These are phyloP conservation scores for Agonopterix subpropinquella DNA, from an alignment of 2,888 invertebrate genomes.

Conservation along the genomic window DNA sequence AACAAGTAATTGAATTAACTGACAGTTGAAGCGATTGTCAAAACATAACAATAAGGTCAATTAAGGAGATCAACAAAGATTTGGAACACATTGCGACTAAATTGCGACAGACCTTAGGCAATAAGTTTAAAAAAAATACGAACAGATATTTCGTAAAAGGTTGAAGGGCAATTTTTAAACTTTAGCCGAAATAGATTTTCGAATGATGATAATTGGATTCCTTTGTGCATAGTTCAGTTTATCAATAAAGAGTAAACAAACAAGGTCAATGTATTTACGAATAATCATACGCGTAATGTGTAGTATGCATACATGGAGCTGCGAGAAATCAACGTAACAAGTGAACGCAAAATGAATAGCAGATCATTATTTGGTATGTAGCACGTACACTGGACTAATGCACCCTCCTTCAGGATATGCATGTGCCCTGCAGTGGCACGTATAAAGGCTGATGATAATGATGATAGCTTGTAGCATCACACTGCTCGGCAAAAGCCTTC, in stretches of 20 bases:
- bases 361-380: too few species aligned
- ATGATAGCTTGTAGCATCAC: too few species aligned
- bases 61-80: slow-evolving; percentile 12
- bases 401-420: too few species aligned
- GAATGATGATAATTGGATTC: slow-evolving; percentile 27
- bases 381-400: too few species aligned
- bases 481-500: too few species aligned
- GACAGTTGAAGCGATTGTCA: slow-evolving; percentile 4
- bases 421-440: too few species aligned
- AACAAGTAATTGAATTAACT: slow-evolving; percentile 19
- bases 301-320: too few species aligned
- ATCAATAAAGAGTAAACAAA: neutral
- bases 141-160: slow-evolving; percentile 18
- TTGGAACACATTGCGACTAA: slow-evolving; percentile 16
- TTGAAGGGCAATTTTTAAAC: slow-evolving; percentile 21
- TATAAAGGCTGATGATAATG: too few species aligned
- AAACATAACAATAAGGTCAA: slow-evolving; percentile 19
- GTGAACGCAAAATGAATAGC: too few species aligned
- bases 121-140: slow-evolving; percentile 13
- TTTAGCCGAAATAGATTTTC: slow-evolving; percentile 14
- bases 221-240: slow-evolving; percentile 13
- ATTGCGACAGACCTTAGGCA: slow-evolving; percentile 18
- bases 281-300: too few species aligned
- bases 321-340: too few species aligned
- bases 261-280: neutral